Conservation (phyloP, 2,888 invertebrate genomes). For the Gibbula magus region DNA sequence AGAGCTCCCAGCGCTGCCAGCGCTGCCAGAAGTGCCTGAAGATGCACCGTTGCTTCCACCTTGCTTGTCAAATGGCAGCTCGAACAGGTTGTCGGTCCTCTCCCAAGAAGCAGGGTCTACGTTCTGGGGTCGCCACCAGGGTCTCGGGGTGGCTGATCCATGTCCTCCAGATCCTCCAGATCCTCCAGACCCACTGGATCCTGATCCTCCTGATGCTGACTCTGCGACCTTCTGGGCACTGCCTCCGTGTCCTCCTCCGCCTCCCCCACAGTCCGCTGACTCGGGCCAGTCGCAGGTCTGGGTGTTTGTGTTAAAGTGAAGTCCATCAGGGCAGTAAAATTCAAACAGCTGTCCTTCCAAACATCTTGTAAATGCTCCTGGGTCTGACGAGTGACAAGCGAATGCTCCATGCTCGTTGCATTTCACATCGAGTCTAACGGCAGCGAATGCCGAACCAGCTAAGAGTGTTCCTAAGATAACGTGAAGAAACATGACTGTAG, state of each 20-base stretch:
- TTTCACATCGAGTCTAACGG: slow-evolving; percentile 18
- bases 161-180: not conserved
- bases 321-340: slow-evolving; percentile 44
- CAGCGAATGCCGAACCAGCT: slow-evolving; percentile 7
- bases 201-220: slow-evolving; percentile 6
- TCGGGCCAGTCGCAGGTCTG: slow-evolving; percentile 58
- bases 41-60: not conserved
- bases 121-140: slow-evolving; percentile 46
- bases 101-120: slow-evolving; percentile 39
- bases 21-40: not conserved
- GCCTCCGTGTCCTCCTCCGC: not conserved
- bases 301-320: slow-evolving; percentile 51
- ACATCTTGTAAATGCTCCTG: slow-evolving; percentile 44
- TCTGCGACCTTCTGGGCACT: not conserved
- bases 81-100: slow-evolving; percentile 33
- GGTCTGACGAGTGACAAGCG: slow-evolving; percentile 42
- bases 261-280: slow-evolving; percentile 43
- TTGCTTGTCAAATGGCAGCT: slow-evolving; percentile 25
- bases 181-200: not conserved
- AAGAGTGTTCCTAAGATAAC: not conserved
- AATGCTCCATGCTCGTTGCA: slow-evolving; percentile 38
- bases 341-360: slow-evolving; percentile 44
- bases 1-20: not conserved
- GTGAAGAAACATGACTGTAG: not conserved
- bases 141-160: slow-evolving; percentile 8